These are phyloP conservation scores for Nomada fabriciana DNA, from an alignment of 2,888 invertebrate genomes.

Conservation along the genomic window DNA sequence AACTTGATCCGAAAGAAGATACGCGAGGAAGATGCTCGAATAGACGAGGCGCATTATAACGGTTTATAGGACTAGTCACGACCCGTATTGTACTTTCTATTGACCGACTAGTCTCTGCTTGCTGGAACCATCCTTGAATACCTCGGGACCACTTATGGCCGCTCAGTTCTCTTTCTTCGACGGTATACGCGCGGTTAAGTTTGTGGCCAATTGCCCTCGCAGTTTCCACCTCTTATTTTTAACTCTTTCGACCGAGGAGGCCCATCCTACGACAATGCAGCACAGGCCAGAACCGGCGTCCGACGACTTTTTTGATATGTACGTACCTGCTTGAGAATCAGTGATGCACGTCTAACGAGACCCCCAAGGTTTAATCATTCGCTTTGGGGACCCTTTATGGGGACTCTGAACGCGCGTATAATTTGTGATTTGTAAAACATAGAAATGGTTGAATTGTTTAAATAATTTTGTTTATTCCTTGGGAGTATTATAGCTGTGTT, in stretches of 20 bases:
- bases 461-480: too few species aligned
- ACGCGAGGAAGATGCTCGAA: conserved; percentile 28
- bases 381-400: background rate
- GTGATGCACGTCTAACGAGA: conserved; percentile 1
- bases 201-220: conserved; percentile 31
- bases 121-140: conserved; percentile 41
- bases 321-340: conserved; percentile 1
- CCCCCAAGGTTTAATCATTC: background rate
- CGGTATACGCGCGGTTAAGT: conserved; percentile 26
- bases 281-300: conserved; percentile 1
- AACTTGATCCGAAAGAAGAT: conserved; percentile 29
- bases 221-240: conserved; percentile 41
- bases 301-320: background rate
- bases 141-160: conserved; percentile 5
- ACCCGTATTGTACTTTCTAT: conserved; percentile 58
- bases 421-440: too few species aligned
- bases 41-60: conserved; percentile 39
- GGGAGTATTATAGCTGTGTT: too few species aligned
- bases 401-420: too few species aligned
- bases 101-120: conserved; percentile 46
- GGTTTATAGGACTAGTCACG: conserved; percentile 49
- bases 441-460: too few species aligned
- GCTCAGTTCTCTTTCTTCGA: conserved; percentile 24
- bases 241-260: conserved; percentile 21
- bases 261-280: background rate